A percentile compares a stretch with the other conserved stretches of the same genome.
Evolutionary conservation across 2,797 vertebrate genomes (phyloP).

Genomic region (Tinamus major): DNA sequence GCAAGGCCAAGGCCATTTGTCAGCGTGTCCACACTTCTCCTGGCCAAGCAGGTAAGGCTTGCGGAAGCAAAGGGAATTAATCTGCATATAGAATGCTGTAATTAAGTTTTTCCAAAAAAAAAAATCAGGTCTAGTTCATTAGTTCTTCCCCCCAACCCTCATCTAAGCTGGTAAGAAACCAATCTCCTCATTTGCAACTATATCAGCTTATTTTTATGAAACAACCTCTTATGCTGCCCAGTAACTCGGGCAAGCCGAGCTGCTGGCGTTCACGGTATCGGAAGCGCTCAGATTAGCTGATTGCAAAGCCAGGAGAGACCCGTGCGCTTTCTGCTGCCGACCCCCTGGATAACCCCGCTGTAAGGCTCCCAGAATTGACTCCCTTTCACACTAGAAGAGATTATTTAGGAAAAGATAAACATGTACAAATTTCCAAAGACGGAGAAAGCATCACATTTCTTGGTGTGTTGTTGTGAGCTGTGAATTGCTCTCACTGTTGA

Average conservation of each 20-base stretch:
- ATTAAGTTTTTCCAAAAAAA: neutral
- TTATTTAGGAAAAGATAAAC: slow-evolving; percentile 24
- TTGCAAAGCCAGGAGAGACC: neutral
- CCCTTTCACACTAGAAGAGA: neutral
- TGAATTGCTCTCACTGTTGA: neutral
- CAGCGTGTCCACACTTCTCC: fast-evolving
- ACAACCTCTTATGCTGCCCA: no score
- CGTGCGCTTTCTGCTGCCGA: neutral
- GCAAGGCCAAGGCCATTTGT: fast-evolving
- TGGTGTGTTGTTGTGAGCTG: neutral
- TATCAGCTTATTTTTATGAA: neutral
- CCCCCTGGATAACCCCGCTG: neutral
- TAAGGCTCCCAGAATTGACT: slow-evolving; percentile 24
- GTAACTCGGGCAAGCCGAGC: neutral
- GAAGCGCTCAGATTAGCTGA: neutral
- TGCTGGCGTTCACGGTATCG: fast-evolving
- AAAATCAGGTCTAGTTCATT: neutral
- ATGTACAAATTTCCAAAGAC: slow-evolving; percentile 12
- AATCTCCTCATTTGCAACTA: neutral
- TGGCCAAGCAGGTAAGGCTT: neutral
- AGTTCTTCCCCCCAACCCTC: neutral
- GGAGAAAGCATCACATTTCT: neutral
- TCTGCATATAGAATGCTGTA: neutral
- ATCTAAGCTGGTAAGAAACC: neutral
- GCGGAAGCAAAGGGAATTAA: neutral